Conservation (phyloP, 2,888 invertebrate species). For the Nycteola revayana region DNA sequence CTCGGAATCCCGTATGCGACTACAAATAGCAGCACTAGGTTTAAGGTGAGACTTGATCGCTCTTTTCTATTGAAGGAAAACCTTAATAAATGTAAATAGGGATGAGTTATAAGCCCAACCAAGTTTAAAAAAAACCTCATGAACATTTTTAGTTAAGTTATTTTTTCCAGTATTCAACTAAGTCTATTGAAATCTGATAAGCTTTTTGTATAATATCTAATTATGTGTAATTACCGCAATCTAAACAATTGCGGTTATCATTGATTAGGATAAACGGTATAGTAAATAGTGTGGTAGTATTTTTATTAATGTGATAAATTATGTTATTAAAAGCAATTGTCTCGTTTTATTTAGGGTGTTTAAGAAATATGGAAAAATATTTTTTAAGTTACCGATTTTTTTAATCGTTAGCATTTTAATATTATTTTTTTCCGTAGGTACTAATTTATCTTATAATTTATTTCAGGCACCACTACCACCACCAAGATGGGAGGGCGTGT, state of each 20-base stretch:
- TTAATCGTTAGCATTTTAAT: too few species aligned
- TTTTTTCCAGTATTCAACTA: not conserved
- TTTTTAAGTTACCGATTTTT: too few species aligned
- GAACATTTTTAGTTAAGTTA: not conserved
- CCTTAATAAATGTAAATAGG: not conserved
- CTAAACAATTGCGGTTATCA: not conserved
- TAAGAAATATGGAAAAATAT: too few species aligned
- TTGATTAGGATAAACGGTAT: not conserved
- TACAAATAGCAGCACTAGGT: slow-evolving; percentile 53
- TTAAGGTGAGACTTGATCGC: slow-evolving; percentile 51
- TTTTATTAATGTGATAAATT: not conserved
- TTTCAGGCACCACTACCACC: slow-evolving; percentile 65
- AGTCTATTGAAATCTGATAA: not conserved
- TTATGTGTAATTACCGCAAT: not conserved
- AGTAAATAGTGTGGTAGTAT: not conserved
- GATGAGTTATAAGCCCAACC: not conserved
- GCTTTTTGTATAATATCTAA: not conserved
- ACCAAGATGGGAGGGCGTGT: slow-evolving; percentile 63
- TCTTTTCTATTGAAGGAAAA: not conserved
- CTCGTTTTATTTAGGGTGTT: too few species aligned
- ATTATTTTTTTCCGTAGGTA: too few species aligned
- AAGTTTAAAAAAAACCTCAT: not conserved
- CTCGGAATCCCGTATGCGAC: slow-evolving; percentile 69
- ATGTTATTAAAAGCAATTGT: not conserved
- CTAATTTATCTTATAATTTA: too few species aligned